Percentiles rank a stretch among this genome's conserved stretches.
Evolutionary conservation across 2,797 vertebrate species (phyloP).

Genomic region (Betta splendens): DNA sequence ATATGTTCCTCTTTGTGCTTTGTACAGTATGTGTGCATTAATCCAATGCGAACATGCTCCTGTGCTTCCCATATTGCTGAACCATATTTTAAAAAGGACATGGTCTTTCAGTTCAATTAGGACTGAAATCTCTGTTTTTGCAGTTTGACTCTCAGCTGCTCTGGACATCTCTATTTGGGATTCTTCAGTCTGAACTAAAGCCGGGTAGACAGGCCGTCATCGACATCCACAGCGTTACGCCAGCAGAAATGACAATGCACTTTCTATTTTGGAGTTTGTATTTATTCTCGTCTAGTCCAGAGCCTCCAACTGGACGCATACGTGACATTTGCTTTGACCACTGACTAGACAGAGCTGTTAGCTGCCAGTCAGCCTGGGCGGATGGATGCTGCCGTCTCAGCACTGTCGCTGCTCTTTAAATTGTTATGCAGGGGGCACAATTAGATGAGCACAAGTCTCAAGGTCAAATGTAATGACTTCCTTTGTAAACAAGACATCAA

Average conservation of each 20-base stretch:
- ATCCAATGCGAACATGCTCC: too few relatives aligned
- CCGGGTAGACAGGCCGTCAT: background rate
- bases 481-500: constrained; percentile 61
- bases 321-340: constrained; percentile 24
- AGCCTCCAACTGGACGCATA: constrained; percentile 1
- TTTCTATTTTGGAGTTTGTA: background rate
- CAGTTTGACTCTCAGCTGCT: too few relatives aligned
- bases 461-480: constrained; percentile 62
- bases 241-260: background rate
- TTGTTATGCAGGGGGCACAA: constrained; percentile 51
- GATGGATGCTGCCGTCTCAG: constrained; percentile 44
- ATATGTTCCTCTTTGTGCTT: too few relatives aligned
- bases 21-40: too few relatives aligned
- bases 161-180: background rate
- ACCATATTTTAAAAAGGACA: too few relatives aligned
- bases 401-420: constrained; percentile 41
- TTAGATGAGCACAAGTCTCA: constrained; percentile 55
- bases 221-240: too few relatives aligned
- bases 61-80: too few relatives aligned
- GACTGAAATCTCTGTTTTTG: too few relatives aligned
- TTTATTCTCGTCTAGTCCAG: constrained; percentile 1
- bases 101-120: too few relatives aligned
- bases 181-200: background rate
- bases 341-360: constrained; percentile 26
- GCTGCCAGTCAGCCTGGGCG: constrained; percentile 28